Evolutionary conservation across 2,113 vertebrate genomes (phyloP).

Genomic region (Rhynchopsitta pachyrhyncha): DNA sequence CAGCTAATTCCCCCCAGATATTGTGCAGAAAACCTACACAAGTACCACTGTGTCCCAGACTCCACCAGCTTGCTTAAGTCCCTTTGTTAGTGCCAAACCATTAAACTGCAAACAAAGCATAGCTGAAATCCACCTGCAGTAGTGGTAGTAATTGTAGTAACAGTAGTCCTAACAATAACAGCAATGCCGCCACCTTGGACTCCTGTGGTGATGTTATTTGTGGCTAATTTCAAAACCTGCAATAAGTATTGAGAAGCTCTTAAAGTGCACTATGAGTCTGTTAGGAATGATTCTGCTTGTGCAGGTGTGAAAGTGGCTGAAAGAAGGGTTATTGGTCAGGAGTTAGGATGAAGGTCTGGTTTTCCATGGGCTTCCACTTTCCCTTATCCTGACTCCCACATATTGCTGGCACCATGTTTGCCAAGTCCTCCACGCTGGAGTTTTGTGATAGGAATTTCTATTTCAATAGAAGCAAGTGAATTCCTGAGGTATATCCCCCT

Average conservation of each 20-base stretch:
- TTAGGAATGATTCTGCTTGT: neutral
- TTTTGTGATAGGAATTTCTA: neutral
- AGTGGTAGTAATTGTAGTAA: neutral
- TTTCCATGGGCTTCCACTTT: neutral
- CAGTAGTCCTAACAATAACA: neutral
- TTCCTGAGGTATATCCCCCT: neutral
- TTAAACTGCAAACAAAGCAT: neutral
- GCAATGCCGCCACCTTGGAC: neutral
- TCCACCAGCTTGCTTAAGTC: neutral
- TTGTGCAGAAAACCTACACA: neutral
- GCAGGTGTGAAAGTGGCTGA: neutral
- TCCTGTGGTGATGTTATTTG: neutral
- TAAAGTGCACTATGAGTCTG: neutral
- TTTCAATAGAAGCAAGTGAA: neutral
- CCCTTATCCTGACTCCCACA: neutral
- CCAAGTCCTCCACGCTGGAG: neutral
- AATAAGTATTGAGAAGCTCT: neutral
- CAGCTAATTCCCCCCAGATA: neutral
- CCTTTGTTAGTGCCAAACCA: slow-evolving; percentile 1
- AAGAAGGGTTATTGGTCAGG: neutral
- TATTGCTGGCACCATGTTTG: neutral
- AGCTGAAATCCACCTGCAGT: neutral
- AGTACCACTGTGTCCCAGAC: rapidly evolving
- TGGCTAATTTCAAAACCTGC: slow-evolving; percentile 7
- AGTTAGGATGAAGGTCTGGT: neutral